Evolutionary conservation across 2,113 vertebrate genomes (phyloP), one percentile per base, ranked within the genome.

Genomic region (Oostethus manadensis): DNA sequence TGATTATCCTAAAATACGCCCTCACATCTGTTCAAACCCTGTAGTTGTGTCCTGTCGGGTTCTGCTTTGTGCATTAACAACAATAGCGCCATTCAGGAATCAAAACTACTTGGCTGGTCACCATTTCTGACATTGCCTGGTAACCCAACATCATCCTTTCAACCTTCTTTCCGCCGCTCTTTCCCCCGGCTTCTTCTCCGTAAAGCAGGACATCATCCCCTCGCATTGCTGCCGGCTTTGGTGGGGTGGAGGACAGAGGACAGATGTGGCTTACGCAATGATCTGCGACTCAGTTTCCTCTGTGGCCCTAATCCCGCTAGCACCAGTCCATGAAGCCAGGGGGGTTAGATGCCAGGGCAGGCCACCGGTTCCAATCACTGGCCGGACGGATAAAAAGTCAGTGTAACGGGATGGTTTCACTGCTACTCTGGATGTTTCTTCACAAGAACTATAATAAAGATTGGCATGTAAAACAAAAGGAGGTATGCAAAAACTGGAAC

Each of bases 231-330:
- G 57, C 68, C 0, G 60, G 68, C 51, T 64, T 69, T 62, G 75
- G 26, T 58, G 63, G 50, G 60, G 0, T 21, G 44, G 48, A 64
- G 62, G 65, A 67, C 60, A 26, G 60, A 60, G 72, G 73, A 80
- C 84, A 79, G 81, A 84, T 86, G 79, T 71, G 75, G 71, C 67
- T 82, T 79, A 79, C 62, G 35, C 73, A 77, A 81, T 53, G 56
- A 78, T 79, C 77, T 23, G 62, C 63, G 55, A 71, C 77, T 77
- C 74, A 51, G 56, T 74, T 53, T 44, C 68, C 76, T 69, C 68
- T 22, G 57, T n/a, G 49, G 61, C 60, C 64, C 54, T 77, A 82
- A 85, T 82, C 81, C 81, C 48, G 10, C 72, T 21, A 51, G 59
- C 78, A 21, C 62, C 73, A 51, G 71, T 51, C 38, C 66, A 33